Conservation (phyloP, 2,797 vertebrate genomes). For the Parotocinclus haroldoi region DNA sequence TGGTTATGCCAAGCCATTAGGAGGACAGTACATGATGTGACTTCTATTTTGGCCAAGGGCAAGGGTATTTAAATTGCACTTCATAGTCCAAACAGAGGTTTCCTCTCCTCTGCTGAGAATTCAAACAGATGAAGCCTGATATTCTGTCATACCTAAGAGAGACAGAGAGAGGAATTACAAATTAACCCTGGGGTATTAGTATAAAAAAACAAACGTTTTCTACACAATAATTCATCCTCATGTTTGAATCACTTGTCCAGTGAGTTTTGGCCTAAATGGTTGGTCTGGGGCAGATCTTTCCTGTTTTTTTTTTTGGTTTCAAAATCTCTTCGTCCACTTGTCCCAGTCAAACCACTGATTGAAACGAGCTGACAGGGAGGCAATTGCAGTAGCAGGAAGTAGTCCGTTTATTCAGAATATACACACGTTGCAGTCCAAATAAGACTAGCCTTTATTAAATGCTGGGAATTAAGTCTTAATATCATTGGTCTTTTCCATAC, state of each 20-base stretch:
- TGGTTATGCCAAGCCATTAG: too few species aligned
- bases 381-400: too few species aligned
- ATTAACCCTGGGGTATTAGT: too few species aligned
- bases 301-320: not conserved
- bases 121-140: conserved; percentile 2
- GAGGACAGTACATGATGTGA: too few species aligned
- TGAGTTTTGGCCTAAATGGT: not conserved
- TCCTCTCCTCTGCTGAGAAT: not conserved
- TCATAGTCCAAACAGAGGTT: too few species aligned
- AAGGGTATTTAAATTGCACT: not conserved
- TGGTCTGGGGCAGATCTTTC: not conserved
- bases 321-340: not conserved
- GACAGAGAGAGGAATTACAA: not conserved
- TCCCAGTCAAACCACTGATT: conserved; percentile 17
- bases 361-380: conserved; percentile 17
- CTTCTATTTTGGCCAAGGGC: not conserved
- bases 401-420: too few species aligned
- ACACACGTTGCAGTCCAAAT: too few species aligned
- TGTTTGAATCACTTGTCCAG: not conserved
- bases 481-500: too few species aligned
- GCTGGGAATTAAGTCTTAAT: too few species aligned
- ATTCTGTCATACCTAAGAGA: not conserved
- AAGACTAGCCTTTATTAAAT: too few species aligned
- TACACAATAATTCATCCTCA: not conserved
- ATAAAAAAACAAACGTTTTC: too few species aligned